Evolutionary conservation across 2,113 vertebrate genomes (phyloP).

Genomic region (Pomatostomus ruficeps): DNA sequence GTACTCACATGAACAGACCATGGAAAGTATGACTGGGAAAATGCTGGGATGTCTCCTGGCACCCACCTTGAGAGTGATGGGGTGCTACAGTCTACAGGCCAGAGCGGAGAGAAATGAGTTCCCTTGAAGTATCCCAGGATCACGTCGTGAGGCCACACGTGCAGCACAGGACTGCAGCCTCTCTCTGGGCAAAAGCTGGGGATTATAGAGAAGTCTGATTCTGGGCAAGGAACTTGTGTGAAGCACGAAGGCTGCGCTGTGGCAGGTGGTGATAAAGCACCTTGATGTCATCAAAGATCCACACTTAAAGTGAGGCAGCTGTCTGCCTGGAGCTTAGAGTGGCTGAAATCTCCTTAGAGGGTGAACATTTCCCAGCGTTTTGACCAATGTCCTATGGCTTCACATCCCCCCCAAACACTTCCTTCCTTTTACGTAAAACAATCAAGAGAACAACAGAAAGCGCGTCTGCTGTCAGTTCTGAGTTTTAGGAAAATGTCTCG

Average conservation of each 20-base stretch:
- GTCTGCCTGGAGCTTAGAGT: not conserved
- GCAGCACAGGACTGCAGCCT: not conserved
- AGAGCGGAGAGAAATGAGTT: not conserved
- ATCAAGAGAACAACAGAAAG: not conserved
- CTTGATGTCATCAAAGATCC: not conserved
- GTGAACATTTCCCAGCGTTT: not conserved
- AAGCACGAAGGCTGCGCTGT: rapidly evolving
- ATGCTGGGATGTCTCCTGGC: not conserved
- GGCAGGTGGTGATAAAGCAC: rapidly evolving
- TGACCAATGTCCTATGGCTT: not conserved
- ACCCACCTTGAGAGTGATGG: not conserved
- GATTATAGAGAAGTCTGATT: not conserved
- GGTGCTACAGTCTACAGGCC: not conserved
- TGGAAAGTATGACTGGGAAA: not conserved
- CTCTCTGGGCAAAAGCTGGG: not conserved
- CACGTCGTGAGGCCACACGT: rapidly evolving
- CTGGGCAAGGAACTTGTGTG: rapidly evolving
- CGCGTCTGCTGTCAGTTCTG: not conserved
- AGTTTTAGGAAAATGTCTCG: not conserved
- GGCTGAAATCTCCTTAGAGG: not conserved
- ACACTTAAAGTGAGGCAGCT: not conserved
- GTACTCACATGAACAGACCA: not conserved
- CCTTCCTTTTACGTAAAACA: not conserved
- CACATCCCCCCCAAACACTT: not conserved
- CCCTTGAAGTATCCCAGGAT: not conserved